Evolutionary conservation across 2,113 vertebrate genomes (phyloP).

Genomic region (Atractosteus spatula): DNA sequence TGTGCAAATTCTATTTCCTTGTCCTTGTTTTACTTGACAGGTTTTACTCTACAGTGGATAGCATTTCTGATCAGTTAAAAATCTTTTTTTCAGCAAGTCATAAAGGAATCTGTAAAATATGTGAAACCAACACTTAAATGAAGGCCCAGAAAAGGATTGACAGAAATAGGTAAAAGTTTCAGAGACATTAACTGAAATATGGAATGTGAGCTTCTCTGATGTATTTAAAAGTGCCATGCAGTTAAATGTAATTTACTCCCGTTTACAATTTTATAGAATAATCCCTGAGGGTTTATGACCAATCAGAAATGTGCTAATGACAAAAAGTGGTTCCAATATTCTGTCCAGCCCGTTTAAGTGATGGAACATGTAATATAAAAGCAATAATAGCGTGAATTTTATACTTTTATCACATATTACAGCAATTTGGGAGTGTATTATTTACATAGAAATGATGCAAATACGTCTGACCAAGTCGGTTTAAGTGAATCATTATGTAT

Average conservation of each 20-base stretch:
- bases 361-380: conserved; percentile 77
- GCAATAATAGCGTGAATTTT: conserved; percentile 83
- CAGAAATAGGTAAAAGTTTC: background rate
- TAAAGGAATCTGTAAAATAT: too few species aligned
- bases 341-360: conserved; percentile 73
- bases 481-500: conserved; percentile 83
- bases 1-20: too few species aligned
- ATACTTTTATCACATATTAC: conserved; percentile 73
- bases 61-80: too few species aligned
- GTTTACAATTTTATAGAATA: conserved; percentile 58
- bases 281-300: conserved; percentile 67
- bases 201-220: conserved; percentile 60
- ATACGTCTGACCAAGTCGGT: conserved; percentile 76
- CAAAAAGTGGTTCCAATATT: conserved; percentile 75
- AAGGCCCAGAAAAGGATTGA: background rate
- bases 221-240: conserved; percentile 72
- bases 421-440: conserved; percentile 83
- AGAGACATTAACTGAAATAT: conserved; percentile 7
- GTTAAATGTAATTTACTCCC: conserved; percentile 63
- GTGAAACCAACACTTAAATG: background rate
- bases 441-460: conserved; percentile 84
- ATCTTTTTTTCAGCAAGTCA: too few species aligned
- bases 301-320: conserved; percentile 75
- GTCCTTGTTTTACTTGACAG: too few species aligned
- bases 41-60: too few species aligned